These are phyloP conservation scores for Alosa sapidissima DNA, from an alignment of 2,797 vertebrate genomes.

Conservation along the genomic window DNA sequence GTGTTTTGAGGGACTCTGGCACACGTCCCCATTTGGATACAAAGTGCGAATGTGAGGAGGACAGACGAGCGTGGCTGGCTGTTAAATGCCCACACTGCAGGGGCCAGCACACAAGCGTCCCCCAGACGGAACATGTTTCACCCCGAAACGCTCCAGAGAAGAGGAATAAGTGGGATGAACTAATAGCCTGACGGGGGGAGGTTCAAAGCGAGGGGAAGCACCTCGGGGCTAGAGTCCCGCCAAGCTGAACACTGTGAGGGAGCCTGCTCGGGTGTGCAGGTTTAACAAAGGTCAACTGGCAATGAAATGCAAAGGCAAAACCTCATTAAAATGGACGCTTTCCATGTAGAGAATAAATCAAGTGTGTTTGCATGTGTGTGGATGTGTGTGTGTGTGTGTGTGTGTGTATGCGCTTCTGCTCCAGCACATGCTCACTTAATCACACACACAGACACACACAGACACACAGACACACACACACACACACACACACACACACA, in stretches of 20 bases:
- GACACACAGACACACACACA: conserved; percentile 20
- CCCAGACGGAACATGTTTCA: neutral
- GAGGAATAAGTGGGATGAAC: conserved; percentile 15
- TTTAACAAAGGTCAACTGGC: conserved; percentile 37
- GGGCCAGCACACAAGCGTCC: neutral
- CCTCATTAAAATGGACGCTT: conserved; percentile 28
- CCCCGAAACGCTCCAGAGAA: neutral
- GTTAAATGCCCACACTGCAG: neutral
- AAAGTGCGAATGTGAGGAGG: neutral
- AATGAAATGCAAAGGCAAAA: conserved; percentile 16
- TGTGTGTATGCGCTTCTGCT: neutral
- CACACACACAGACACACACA: neutral
- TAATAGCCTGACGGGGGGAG: neutral
- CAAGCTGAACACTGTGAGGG: neutral
- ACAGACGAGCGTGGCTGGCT: neutral
- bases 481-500: conserved; percentile 39
- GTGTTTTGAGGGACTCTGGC: neutral
- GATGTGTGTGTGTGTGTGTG: conserved; percentile 7
- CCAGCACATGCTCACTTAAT: neutral
- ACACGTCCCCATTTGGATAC: neutral
- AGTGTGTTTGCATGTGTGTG: neutral
- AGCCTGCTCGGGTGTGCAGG: neutral
- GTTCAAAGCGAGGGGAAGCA: neutral
- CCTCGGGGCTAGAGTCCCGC: neutral
- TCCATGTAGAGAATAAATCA: conserved; percentile 15